Base-by-base conservation (phyloP, 2,888 invertebrate genomes). In the Trilocha varians region DNA sequence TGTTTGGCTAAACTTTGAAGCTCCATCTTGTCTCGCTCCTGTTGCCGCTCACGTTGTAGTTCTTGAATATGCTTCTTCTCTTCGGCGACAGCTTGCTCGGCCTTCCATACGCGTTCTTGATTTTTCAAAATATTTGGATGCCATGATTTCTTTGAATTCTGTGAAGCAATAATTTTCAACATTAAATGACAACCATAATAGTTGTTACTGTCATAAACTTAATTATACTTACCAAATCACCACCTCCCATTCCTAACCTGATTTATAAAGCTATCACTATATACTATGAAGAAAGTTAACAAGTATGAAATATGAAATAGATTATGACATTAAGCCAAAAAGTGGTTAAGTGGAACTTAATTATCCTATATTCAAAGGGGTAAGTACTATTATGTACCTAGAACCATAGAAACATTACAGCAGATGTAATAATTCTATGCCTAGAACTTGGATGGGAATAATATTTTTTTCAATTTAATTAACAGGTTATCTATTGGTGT, bases 81-180 rank as follows among this genome's bases (percentile, higher is more conserved):
- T 49, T 89, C 88, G n/a, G 88, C 88, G 42, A 89, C 90, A 13
- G 90, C 90, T 62, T 92, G 91, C 53, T 93, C 92, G 0, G 93
- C 93, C 62, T 92, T 92, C 91, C 92, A 92, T 1, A 93, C 92
- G 37, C 90, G 88, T 58, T 93, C 92, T 66, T 92, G 92, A 59
- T 93, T 93, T 62, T 91, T 91, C 80, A 91, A 87, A 0, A 91
- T 93, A 48, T 89, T 91, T 15, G 93, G 93, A 76, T 93, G 93
- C 93, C 93, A 93, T 79, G 93, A 92, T 62, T 93, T 93, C 51
- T 93, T 93, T 2, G 91, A 85, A 72, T 93, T 93, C 92, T 93
- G 53, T 8, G 50, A 57, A 40, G 15, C 45, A 46, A 36, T 44
- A 15, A 11, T 36, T 25, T 25, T 25, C 11, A 25, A 11, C 13